Percentiles rank a stretch among this genome's conserved stretches.
Conservation (phyloP, 2,797 vertebrate species). For the Hydrophis major region DNA sequence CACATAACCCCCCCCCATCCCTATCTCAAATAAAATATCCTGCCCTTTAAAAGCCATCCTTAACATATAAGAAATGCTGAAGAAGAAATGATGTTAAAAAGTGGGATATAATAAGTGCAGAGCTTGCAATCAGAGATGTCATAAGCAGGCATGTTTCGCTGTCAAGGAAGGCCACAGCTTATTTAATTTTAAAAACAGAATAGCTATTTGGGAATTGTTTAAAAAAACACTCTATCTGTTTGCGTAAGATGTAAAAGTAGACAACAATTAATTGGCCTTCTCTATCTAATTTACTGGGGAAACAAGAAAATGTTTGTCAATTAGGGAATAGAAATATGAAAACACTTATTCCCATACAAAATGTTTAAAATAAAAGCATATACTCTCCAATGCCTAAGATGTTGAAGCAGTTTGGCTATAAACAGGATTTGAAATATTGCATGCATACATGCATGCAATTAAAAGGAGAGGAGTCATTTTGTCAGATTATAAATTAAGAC, state of each 20-base stretch:
- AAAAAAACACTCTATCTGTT: neutral
- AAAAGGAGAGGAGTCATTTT: constrained; percentile 6
- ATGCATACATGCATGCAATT: neutral
- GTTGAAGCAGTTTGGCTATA: neutral
- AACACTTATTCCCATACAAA: neutral
- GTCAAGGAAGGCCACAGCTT: neutral
- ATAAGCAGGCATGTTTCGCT: constrained; percentile 14
- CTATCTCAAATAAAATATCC: neutral
- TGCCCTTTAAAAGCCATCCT: constrained; percentile 18
- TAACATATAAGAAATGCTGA: constrained; percentile 12
- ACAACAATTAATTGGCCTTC: constrained; percentile 17
- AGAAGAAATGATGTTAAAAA: constrained; percentile 28
- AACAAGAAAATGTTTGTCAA: constrained; percentile 12
- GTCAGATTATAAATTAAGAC: constrained; percentile 43
- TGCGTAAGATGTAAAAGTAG: constrained; percentile 24
- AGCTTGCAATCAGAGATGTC: neutral
- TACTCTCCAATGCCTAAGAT: neutral
- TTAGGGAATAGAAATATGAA: neutral
- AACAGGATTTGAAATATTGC: neutral
- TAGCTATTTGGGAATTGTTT: constrained; percentile 22
- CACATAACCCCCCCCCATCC: neutral
- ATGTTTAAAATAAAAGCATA: constrained; percentile 10
- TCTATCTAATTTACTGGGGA: neutral
- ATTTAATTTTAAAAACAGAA: constrained; percentile 29
- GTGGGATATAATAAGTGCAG: neutral